phyloP scores from a whole-genome alignment of 2,113 vertebrate genomes.

The Danio rerio region DNA sequence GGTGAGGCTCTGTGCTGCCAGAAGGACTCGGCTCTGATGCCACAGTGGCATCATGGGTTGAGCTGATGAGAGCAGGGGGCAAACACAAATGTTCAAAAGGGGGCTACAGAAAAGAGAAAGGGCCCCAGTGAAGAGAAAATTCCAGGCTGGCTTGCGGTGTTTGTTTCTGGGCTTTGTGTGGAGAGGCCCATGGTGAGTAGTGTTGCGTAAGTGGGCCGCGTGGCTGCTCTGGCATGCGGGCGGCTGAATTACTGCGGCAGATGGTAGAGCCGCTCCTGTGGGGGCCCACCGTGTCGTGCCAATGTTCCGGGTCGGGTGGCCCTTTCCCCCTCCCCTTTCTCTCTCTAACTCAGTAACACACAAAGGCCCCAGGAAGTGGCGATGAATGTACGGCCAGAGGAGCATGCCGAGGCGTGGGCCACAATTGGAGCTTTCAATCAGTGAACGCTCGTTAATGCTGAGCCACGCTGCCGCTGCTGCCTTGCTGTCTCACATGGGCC shows the following conservation, averaged over 20 bases:
- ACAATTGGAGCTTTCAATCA: conserved; percentile 76
- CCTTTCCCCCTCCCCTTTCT: conserved; percentile 52
- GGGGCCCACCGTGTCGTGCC: conserved; percentile 61
- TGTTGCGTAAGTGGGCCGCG: conserved; percentile 63
- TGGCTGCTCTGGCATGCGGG: conserved; percentile 75
- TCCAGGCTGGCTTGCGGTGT: conserved; percentile 58
- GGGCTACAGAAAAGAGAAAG: conserved; percentile 65
- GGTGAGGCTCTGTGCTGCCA: conserved; percentile 14
- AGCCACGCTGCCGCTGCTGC: conserved; percentile 60
- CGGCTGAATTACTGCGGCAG: conserved; percentile 77
- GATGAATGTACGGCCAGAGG: conserved; percentile 68
- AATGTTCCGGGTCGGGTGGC: conserved; percentile 69
- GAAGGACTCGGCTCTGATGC: conserved; percentile 20
- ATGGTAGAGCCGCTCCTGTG: conserved; percentile 68
- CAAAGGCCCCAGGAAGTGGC: conserved; percentile 78
- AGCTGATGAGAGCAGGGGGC: conserved; percentile 52
- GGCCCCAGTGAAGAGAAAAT: conserved; percentile 55
- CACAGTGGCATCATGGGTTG: conserved; percentile 40
- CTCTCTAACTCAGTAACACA: conserved; percentile 62
- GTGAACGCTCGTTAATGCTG: conserved; percentile 56
- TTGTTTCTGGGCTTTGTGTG: conserved; percentile 65
- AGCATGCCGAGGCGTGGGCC: conserved; percentile 71
- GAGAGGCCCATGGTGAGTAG: conserved; percentile 55
- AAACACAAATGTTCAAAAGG: conserved; percentile 70
- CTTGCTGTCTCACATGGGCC: conserved; percentile 58